phyloP scores from a whole-genome alignment of 2,888 invertebrate species.

The Drosophila monieri region DNA sequence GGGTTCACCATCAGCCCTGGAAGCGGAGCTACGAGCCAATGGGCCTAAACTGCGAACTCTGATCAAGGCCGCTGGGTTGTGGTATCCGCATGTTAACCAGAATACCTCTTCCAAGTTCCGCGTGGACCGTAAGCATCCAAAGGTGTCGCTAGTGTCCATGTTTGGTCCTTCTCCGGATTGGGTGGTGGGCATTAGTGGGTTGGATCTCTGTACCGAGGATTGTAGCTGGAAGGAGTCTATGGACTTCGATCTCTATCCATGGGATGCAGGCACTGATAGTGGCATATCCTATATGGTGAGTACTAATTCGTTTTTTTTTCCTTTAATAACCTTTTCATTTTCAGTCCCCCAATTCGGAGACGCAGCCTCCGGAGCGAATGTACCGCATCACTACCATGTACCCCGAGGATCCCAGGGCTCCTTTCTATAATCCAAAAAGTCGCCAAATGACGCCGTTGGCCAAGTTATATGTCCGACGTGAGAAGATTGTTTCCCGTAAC shows the following conservation, averaged over 20 bases:
- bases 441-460: constrained; percentile 93
- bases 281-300: constrained; percentile 95
- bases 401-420: constrained; percentile 95
- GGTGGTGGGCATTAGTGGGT: constrained; percentile 95
- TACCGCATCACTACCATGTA: constrained; percentile 94
- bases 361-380: constrained; percentile 92
- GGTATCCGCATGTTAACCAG: constrained; percentile 94
- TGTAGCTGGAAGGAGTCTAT: constrained; percentile 96
- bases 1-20: constrained; percentile 94
- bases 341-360: constrained; percentile 90
- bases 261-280: constrained; percentile 97
- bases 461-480: constrained; percentile 90
- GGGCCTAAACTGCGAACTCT: constrained; percentile 91
- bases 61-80: constrained; percentile 94
- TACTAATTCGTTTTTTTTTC: not conserved
- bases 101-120: constrained; percentile 92
- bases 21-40: constrained; percentile 94
- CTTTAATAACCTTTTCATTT: not conserved
- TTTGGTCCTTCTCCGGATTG: constrained; percentile 98
- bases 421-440: constrained; percentile 92
- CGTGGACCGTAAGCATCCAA: constrained; percentile 93
- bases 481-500: constrained; percentile 89
- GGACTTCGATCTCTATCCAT: constrained; percentile 94
- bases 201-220: constrained; percentile 94
- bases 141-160: constrained; percentile 94